A percentile compares a stretch with the other conserved stretches of the same genome.
phyloP scores from a whole-genome alignment of 1,140 invertebrate genomes.

The Vollenhovia emeryi region DNA sequence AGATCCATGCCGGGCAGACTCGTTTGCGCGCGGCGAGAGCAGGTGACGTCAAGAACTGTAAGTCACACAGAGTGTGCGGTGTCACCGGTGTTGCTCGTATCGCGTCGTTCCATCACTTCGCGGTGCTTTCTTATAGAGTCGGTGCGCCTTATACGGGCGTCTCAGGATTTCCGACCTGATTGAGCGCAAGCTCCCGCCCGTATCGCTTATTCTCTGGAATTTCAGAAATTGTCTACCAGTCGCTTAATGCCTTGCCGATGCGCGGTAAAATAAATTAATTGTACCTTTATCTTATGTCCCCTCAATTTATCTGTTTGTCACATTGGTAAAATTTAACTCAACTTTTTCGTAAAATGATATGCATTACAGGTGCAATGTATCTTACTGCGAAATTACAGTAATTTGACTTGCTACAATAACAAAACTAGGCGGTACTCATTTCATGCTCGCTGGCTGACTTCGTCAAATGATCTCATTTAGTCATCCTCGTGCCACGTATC shows the following conservation, averaged over 20 bases:
- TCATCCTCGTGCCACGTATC: constrained; percentile 69
- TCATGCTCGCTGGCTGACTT: constrained; percentile 77
- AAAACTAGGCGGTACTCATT: constrained; percentile 7
- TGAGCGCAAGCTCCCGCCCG: constrained; percentile 41
- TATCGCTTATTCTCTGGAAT: constrained; percentile 60
- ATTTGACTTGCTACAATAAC: background rate
- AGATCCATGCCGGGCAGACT: constrained; percentile 54
- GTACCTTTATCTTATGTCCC: background rate
- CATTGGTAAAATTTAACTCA: background rate
- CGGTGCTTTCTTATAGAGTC: constrained; percentile 37
- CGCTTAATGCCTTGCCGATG: background rate
- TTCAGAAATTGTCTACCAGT: constrained; percentile 34
- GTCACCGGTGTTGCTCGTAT: constrained; percentile 63
- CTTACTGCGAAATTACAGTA: background rate
- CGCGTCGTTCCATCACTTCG: constrained; percentile 66
- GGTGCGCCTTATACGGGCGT: constrained; percentile 54
- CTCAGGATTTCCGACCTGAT: constrained; percentile 61
- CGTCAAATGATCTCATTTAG: constrained; percentile 85
- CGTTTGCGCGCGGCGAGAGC: constrained; percentile 61
- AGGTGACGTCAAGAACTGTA: constrained; percentile 61
- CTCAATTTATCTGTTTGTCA: background rate
- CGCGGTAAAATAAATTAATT: background rate
- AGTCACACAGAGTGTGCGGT: constrained; percentile 66
- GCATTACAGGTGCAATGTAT: background rate
- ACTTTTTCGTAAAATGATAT: background rate